Base-by-base conservation (phyloP, 2,888 invertebrate species). In the Apamea sordens region DNA sequence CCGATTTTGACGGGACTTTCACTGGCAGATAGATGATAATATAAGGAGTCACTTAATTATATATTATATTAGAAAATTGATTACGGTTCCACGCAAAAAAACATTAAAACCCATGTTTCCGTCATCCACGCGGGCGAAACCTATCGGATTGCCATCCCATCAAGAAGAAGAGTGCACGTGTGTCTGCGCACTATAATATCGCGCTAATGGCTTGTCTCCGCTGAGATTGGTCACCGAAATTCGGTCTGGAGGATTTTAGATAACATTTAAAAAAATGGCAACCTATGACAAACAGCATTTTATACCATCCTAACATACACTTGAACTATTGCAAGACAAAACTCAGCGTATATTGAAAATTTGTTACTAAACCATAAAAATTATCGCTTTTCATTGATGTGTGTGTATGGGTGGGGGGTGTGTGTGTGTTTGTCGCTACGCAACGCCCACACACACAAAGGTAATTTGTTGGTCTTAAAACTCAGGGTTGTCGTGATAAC, bases 401-500 rank as follows among this genome's bases (percentile, higher is more conserved):
- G 89, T 88, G 84, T 77, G 83, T 83, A 77, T 61, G 78, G 56
- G 8, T 28, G 28, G 70, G 8, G 59, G 56, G 75, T 86, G 11
- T 41, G 68, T 79, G 64, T 81, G 69, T 15, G 70, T 70, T 69
- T 85, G 84, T 84, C 79, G 73, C 80, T 80, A 80, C 74, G 47
- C 72, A 41, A 72, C 83, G 79, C 89, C 80, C 82, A 88, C 91
- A 83, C 86, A 83, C 86, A 88, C 88, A 78, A 10, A 63, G 63
- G 85, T 81, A 86, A 80, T 88, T 90, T 90, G 91, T 91, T 83
- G 90, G 89, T 91, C 91, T 91, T 89, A 88, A 89, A 90, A 87
- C 36, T 18, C 86, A 93, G 93, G 93, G 93, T 63, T 93, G 91
- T 24, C 90, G 21, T 21, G 36, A 13, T 32, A 44, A 53, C 10